phyloP scores from a whole-genome alignment of 2,797 vertebrate species.

The Coregonus sp. region DNA sequence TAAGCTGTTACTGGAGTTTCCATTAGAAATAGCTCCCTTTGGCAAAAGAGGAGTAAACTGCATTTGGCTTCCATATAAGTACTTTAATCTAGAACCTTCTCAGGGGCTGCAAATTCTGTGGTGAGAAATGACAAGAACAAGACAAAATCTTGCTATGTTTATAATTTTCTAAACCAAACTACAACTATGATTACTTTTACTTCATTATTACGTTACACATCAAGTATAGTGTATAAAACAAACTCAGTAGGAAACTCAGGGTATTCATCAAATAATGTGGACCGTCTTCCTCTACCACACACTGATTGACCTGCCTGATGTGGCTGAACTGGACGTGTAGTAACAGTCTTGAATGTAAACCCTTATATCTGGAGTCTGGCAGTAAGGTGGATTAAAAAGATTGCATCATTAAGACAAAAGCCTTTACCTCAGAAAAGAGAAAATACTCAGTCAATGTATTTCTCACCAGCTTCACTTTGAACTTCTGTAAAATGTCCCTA shows the following conservation, averaged over 20 bases:
- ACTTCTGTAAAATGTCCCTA: neutral
- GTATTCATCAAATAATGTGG: constrained; percentile 47
- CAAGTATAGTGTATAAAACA: constrained; percentile 33
- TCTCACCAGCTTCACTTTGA: constrained; percentile 1
- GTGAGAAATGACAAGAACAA: constrained; percentile 33
- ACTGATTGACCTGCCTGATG: constrained; percentile 19
- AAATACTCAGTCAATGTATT: constrained; percentile 9
- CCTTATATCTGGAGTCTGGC: constrained; percentile 36
- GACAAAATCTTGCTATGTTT: constrained; percentile 21
- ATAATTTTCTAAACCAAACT: constrained; percentile 35
- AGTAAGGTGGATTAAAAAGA: constrained; percentile 31
- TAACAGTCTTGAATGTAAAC: constrained; percentile 62
- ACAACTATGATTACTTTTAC: constrained; percentile 52
- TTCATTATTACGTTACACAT: constrained; percentile 59
- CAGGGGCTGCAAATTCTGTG: constrained; percentile 27
- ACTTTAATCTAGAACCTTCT: constrained; percentile 25
- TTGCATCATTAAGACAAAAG: constrained; percentile 12
- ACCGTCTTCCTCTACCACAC: neutral
- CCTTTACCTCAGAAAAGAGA: constrained; percentile 15
- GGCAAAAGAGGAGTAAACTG: constrained; percentile 78
- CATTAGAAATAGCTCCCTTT: constrained; percentile 77
- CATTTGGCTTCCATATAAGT: constrained; percentile 42
- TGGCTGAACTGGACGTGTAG: constrained; percentile 41
- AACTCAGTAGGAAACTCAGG: constrained; percentile 62
- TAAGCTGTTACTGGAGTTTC: constrained; percentile 55